A percentile compares a stretch with the other conserved stretches of the same genome.
These are phyloP conservation scores for Zygogramma bicolorata DNA, from an alignment of 2,888 invertebrate species.

Conservation along the genomic window DNA sequence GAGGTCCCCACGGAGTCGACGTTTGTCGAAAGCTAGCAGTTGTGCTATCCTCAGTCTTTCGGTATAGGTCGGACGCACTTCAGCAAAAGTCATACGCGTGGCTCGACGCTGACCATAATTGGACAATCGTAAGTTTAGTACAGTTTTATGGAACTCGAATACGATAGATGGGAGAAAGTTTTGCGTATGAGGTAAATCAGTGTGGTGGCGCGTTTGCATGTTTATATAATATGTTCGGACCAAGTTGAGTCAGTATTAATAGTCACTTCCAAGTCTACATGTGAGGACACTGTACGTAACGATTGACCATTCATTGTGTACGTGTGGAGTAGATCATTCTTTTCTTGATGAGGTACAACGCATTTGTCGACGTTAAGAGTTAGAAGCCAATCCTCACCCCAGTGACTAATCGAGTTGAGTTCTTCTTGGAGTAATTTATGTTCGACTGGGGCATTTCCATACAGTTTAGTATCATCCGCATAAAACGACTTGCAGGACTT, in stretches of 20 bases:
- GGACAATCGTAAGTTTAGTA: constrained; percentile 8
- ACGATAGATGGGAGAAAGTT: constrained; percentile 13
- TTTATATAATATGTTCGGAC: constrained; percentile 1
- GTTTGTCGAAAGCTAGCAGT: no score
- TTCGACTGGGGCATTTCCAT: no score
- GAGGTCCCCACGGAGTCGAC: constrained; percentile 11
- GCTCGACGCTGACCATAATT: background rate
- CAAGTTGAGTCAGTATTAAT: background rate
- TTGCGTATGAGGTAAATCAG: constrained; percentile 9
- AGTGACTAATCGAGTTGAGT: no score
- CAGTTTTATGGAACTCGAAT: constrained; percentile 17
- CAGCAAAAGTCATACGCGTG: background rate
- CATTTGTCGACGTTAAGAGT: no score
- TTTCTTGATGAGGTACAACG: no score
- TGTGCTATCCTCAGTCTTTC: constrained; percentile 8
- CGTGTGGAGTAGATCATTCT: no score
- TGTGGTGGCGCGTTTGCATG: constrained; percentile 12
- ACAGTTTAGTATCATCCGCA: no score
- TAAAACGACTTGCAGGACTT: no score
- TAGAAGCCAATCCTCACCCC: no score
- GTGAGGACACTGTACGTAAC: constrained; percentile 4
- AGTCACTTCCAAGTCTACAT: constrained; percentile 4
- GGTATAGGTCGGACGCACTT: background rate
- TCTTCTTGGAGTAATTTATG: no score
- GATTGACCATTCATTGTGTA: background rate